Base-by-base conservation (phyloP, 2,888 invertebrate genomes). In the Cheilosia impressa region DNA sequence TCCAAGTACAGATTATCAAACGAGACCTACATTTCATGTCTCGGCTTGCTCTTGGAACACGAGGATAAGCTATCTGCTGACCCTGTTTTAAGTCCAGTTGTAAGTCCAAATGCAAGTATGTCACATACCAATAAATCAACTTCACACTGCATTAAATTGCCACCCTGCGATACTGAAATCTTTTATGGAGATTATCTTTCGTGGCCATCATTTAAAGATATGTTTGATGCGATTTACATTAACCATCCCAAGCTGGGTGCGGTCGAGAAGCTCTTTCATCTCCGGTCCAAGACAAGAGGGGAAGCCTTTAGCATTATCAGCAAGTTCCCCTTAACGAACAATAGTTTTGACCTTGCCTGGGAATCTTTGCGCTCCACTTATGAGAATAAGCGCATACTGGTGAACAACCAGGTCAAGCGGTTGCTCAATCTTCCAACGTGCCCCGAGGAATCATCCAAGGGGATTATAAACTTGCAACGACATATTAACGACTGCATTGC, bases 251-350 rank as follows among this genome's bases (percentile, higher is more conserved):
- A 45, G 27, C 34, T 62, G 15, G 15, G 62, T 6, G 17, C 41
- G 9, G 62, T 62, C 0, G 34, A 62, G 19, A 62, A 62, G 34
- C 27, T 62, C 6, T 60, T 60, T 15, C 41, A 60, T 41, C 41
- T 60, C 13, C 41, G 60, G 6, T 60, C 43, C 2, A 43, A 45
- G 19, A 62, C 62, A 17, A 17, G 7, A 19, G 41, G 66, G 7
- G 10, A 27, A 27, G 34, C 55, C 4, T 17, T 31, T 17, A 15
- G n/a, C 31, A 27, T 55, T 31, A 13, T 50, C 22, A 50, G 22
- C 17, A 50, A 22, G 10, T 50, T 50, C 10, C 50, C 50, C 0
- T 10, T 50, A 19, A 50, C 50, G 7, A 45, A 45, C 45, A 17
- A 10, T 17, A 45, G 45, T 9, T 45, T 45, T 45, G n/a, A 45